These are phyloP conservation scores for Pristionchus arcanus DNA, from an alignment of 2,888 invertebrate species.

Conservation along the genomic window DNA sequence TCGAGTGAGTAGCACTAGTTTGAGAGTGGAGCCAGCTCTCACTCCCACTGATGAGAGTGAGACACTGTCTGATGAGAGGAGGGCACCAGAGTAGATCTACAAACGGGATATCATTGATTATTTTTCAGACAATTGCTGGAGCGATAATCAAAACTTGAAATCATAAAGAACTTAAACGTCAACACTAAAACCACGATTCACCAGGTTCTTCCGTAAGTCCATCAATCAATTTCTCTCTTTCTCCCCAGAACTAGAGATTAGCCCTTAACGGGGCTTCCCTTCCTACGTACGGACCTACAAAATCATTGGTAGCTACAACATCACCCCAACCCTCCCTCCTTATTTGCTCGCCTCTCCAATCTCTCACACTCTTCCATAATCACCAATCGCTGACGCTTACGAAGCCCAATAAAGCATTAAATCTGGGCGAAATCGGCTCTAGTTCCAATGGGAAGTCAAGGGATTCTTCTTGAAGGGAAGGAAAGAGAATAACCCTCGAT, in stretches of 20 bases:
- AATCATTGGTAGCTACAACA: neutral
- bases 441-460: neutral
- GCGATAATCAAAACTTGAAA: neutral
- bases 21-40: slow-evolving; percentile 53
- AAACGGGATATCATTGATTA: neutral
- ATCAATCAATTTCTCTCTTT: neutral
- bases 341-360: neutral
- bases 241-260: slow-evolving; percentile 16
- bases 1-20: slow-evolving; percentile 59
- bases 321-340: neutral
- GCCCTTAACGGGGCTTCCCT: neutral
- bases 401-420: neutral
- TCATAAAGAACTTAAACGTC: neutral
- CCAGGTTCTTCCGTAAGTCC: neutral
- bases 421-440: neutral
- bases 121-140: neutral
- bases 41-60: slow-evolving; percentile 55
- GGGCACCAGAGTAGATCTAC: slow-evolving; percentile 57
- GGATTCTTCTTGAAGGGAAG: neutral
- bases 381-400: slow-evolving; percentile 55
- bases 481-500: neutral
- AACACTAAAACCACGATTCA: neutral
- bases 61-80: slow-evolving; percentile 48
- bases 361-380: slow-evolving; percentile 5
- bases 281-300: neutral